Percentiles rank a stretch among this genome's conserved stretches.
phyloP scores from a whole-genome alignment of 2,888 invertebrate genomes.

The Helleia helle region DNA sequence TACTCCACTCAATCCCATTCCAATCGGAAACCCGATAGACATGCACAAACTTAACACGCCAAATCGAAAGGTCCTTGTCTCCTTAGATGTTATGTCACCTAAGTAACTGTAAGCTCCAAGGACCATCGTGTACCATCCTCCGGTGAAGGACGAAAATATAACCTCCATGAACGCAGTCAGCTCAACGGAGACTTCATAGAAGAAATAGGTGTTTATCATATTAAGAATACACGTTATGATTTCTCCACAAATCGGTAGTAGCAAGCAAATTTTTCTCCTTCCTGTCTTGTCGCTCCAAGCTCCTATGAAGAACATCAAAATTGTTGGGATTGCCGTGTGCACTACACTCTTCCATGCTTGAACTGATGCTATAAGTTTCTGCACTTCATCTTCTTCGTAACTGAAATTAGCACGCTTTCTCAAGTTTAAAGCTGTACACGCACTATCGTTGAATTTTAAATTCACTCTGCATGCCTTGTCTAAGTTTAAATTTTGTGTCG shows the following conservation, averaged over 20 bases:
- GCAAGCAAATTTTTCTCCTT: constrained; percentile 72
- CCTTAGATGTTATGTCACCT: constrained; percentile 70
- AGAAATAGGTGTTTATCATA: constrained; percentile 70
- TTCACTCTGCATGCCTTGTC: constrained; percentile 91
- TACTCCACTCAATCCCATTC: constrained; percentile 58
- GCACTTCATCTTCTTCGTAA: constrained; percentile 77
- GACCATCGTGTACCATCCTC: constrained; percentile 74
- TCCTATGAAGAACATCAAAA: constrained; percentile 74
- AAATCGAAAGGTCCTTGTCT: constrained; percentile 74
- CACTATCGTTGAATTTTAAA: constrained; percentile 77
- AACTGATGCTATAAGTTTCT: constrained; percentile 71
- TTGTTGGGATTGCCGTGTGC: constrained; percentile 66
- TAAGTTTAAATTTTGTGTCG: constrained; percentile 87
- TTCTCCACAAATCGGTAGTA: constrained; percentile 72
- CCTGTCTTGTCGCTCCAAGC: constrained; percentile 77
- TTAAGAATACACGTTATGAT: constrained; percentile 63
- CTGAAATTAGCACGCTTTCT: constrained; percentile 80
- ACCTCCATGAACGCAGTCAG: constrained; percentile 69
- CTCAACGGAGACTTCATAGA: constrained; percentile 68
- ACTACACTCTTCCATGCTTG: constrained; percentile 72
- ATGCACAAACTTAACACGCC: constrained; percentile 67
- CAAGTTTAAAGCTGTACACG: constrained; percentile 81
- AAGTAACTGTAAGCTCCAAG: constrained; percentile 76
- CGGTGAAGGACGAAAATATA: constrained; percentile 64
- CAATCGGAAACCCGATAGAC: constrained; percentile 64